Evolutionary conservation across 2,888 invertebrate species (phyloP).

Genomic region (Arge pagana): DNA sequence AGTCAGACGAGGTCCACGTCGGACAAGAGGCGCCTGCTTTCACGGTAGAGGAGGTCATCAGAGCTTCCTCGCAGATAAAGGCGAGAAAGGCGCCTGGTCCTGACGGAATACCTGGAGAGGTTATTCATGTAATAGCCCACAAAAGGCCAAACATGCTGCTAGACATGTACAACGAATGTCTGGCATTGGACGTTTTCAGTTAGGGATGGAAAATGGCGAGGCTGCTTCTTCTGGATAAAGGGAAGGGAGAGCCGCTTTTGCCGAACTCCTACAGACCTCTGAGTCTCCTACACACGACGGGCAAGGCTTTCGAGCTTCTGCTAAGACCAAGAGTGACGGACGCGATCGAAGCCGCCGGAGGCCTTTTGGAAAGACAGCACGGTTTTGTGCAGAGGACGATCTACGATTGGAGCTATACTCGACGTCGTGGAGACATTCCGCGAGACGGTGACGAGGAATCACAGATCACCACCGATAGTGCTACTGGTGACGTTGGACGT

Average conservation of each 20-base stretch:
- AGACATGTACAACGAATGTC: slow-evolving; percentile 23
- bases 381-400: slow-evolving; percentile 28
- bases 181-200: slow-evolving; percentile 8
- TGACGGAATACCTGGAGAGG: no score
- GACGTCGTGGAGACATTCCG: slow-evolving; percentile 22
- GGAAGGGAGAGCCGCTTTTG: slow-evolving; percentile 23
- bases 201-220: slow-evolving; percentile 16
- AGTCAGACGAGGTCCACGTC: no score
- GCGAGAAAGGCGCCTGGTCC: no score
- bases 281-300: slow-evolving; percentile 35
- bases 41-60: no score
- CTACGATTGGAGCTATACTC: slow-evolving; percentile 27
- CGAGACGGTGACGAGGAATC: slow-evolving; percentile 10
- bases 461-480: slow-evolving; percentile 15
- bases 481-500: slow-evolving; percentile 29
- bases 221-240: slow-evolving; percentile 14
- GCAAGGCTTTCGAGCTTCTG: slow-evolving; percentile 39
- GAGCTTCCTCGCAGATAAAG: no score
- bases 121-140: slow-evolving; percentile 1
- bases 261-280: slow-evolving; percentile 34
- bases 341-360: slow-evolving; percentile 24
- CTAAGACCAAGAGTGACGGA: slow-evolving; percentile 31
- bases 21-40: no score
- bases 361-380: slow-evolving; percentile 27
- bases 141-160: slow-evolving; percentile 10